Percentiles rank a stretch among this genome's conserved stretches.
phyloP scores from a whole-genome alignment of 2,888 invertebrate species.

The Acleris cristana region DNA sequence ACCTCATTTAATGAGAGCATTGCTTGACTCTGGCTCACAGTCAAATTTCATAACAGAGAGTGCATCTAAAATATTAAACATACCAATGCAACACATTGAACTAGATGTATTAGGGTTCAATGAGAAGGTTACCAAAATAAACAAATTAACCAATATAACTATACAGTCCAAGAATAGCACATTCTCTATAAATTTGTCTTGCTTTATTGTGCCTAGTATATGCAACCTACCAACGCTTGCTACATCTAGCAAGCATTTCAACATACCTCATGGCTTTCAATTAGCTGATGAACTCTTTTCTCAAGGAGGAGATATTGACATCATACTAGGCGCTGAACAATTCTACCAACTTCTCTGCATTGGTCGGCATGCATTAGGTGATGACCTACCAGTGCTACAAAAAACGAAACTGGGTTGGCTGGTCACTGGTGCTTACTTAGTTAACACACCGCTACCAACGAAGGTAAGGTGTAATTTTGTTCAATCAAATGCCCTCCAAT shows the following conservation, averaged over 20 bases:
- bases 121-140: background rate
- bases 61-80: background rate
- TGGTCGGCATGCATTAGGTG: constrained; percentile 26
- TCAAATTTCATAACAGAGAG: background rate
- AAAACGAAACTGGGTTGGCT: constrained; percentile 31
- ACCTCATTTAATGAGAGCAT: background rate
- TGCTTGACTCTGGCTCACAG: background rate
- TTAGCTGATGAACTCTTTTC: constrained; percentile 28
- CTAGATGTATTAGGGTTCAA: background rate
- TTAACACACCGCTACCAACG: background rate
- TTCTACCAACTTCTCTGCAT: constrained; percentile 30
- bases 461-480: constrained; percentile 7
- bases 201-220: constrained; percentile 19
- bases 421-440: constrained; percentile 16
- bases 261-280: constrained; percentile 5
- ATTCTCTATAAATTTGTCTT: background rate
- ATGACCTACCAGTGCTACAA: constrained; percentile 28
- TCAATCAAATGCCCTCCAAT: constrained; percentile 9
- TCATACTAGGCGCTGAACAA: constrained; percentile 28
- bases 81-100: background rate
- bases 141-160: background rate
- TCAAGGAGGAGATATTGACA: constrained; percentile 3
- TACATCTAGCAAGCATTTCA: background rate
- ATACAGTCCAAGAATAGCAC: background rate
- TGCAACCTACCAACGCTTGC: constrained; percentile 13